phyloP scores from a whole-genome alignment of 2,113 vertebrate species.

The Ginglymostoma cirratum region DNA sequence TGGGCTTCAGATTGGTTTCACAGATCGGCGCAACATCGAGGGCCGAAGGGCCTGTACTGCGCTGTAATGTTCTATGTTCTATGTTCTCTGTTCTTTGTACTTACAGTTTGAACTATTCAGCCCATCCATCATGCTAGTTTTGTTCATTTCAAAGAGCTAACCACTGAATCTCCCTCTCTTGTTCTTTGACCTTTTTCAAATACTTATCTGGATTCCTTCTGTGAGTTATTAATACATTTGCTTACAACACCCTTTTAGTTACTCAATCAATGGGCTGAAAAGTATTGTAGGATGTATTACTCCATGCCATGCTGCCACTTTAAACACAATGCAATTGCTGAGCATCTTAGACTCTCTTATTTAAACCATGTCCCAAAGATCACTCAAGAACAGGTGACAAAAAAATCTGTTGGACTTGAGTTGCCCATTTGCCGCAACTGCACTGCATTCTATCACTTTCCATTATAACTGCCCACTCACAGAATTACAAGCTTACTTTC shows the following conservation, averaged over 20 bases:
- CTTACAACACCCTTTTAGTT: background rate
- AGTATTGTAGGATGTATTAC: background rate
- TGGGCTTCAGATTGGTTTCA: no score
- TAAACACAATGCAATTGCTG: background rate
- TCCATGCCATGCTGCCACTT: background rate
- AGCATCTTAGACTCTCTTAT: background rate
- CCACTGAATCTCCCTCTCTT: background rate
- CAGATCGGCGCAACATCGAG: no score
- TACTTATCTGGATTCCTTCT: background rate
- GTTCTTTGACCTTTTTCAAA: background rate
- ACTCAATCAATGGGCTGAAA: background rate
- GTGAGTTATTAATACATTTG: background rate
- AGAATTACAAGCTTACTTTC: conserved; percentile 3
- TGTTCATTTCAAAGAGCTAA: background rate
- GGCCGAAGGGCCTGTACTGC: no score
- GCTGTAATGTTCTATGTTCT: no score
- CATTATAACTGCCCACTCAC: background rate
- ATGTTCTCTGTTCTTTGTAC: no score
- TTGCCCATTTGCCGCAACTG: background rate
- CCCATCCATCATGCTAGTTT: background rate
- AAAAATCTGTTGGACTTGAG: background rate
- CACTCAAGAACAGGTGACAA: background rate
- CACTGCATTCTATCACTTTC: background rate
- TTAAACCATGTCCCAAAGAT: background rate
- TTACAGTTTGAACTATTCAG: no score